Base-by-base conservation (phyloP, 2,888 invertebrate genomes). In the Augiades crinisus region DNA sequence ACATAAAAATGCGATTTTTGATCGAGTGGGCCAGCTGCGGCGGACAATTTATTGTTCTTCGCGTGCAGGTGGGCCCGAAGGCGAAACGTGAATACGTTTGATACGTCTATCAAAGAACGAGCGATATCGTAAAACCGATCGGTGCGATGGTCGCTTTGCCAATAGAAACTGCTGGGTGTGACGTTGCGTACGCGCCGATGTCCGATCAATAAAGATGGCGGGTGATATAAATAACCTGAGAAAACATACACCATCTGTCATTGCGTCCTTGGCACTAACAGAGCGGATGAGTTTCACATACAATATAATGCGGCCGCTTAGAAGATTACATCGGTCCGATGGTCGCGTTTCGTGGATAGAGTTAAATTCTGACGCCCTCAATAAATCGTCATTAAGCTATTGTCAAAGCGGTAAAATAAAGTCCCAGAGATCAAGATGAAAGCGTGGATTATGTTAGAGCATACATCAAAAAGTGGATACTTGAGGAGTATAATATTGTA, bases 1-100 rank as follows among this genome's bases (percentile, higher is more conserved):
- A 80, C 72, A 72, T 84, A 84, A 86, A 87, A 84, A 79, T 74
- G 72, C 61, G 78, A 76, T 78, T 79, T 81, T 81, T 81, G 81
- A 85, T 80, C 64, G 70, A 75, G 65, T 67, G 66, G 66, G 69
- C 75, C 85, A 85, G 80, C 72, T 83, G 85, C 51, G 67, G 41
- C 52, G 59, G 63, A 67, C 68, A 64, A 81, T 80, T 83, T 84
- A 81, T 83, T 84, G 82, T 83, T 69, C 47, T 36, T 8, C 55
- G 59, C 54, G 57, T 71, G 58, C 80, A 82, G 79, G 78, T 78
- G 78, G 68, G 59, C 53, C 46, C 37, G 36, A 60, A 62, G 68
- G 70, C 65, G 67, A 58, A 54, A 64, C 63, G 64, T 64, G 59
- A 62, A 19, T 10, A 54, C 52, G 37, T 44, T 47, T 14, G 34